Evolutionary conservation across 2,888 invertebrate species (phyloP), one percentile per base, ranked within the genome.

Genomic region (Oxyteleia sp.): DNA sequence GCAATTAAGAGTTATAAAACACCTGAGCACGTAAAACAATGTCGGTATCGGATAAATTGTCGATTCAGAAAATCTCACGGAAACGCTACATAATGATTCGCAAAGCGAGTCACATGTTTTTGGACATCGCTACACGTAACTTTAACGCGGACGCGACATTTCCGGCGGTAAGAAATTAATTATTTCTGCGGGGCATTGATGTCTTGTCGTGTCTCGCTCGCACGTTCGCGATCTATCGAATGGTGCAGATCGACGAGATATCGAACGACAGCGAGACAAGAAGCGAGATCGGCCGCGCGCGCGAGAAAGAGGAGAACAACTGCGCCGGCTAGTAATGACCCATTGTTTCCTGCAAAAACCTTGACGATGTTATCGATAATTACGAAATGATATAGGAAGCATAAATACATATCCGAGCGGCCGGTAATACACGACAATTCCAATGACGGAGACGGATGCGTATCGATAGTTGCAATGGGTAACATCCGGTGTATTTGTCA

Each of bases 331-430:
- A 89, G 91, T 92, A 93, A 92, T 92, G 90, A 93, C 89, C 92
- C 90, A 93, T 93, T 93, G 93, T 93, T 92, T 93, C 90, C 91
- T 88, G 90, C 90, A 89, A 91, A 92, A 92, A 87, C 92, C 93
- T 93, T 91, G 93, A 91, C 91, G 92, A 92, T 93, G 91, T 92
- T 92, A 92, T 93, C 92, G 93, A 93, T 93, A 93, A 93, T 93
- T 92, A 91, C 92, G 89, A 91, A 93, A 92, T 92, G 92, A 93
- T 93, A 93, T 90, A 91, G 92, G 90, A 92, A 92, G 90, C 91
- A 90, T 91, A 92, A 93, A 91, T 92, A 92, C 89, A 90, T 91
- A 91, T 91, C 90, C 88, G 89, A 88, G 88, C 84, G 81, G 64
- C 79, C 86, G 75, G 82, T 89, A 90, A 88, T 89, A 89, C 89